phyloP scores from a whole-genome alignment of 2,797 vertebrate genomes.

The Onychomys torridus region DNA sequence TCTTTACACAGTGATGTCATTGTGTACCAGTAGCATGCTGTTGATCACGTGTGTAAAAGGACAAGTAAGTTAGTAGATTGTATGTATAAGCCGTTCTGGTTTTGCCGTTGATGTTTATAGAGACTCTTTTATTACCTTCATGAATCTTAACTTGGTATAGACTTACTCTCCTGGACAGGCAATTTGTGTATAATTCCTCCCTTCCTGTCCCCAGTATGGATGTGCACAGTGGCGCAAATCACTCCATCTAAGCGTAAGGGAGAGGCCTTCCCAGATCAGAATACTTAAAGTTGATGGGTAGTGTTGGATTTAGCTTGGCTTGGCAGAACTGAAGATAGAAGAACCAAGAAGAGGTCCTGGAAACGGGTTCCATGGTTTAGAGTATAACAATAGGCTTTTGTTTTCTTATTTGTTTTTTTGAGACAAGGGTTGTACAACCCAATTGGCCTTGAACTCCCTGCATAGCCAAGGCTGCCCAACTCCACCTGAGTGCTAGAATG shows the following conservation, averaged over 20 bases:
- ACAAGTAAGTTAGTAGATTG: slow-evolving; percentile 61
- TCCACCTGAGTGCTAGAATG: background rate
- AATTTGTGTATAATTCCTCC: slow-evolving; percentile 4
- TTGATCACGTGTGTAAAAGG: slow-evolving; percentile 81
- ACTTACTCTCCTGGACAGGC: slow-evolving; percentile 16
- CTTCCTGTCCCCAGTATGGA: background rate
- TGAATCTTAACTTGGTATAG: slow-evolving; percentile 34
- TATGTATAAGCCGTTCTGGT: slow-evolving; percentile 67
- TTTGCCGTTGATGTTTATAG: slow-evolving; percentile 80
- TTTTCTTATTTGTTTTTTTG: background rate
- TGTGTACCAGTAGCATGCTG: slow-evolving; percentile 62
- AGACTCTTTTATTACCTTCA: slow-evolving; percentile 63
- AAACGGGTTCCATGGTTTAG: slow-evolving; percentile 35
- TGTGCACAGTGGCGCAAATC: background rate
- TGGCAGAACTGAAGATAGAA: slow-evolving; percentile 3
- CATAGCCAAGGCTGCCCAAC: background rate
- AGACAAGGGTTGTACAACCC: background rate
- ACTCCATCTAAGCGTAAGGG: slow-evolving; percentile 24
- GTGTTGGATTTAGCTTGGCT: slow-evolving; percentile 19
- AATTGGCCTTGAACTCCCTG: background rate
- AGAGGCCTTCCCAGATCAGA: background rate
- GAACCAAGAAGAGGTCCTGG: slow-evolving; percentile 14
- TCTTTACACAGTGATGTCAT: slow-evolving; percentile 82
- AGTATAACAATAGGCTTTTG: background rate
- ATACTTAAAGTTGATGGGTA: slow-evolving; percentile 38